Evolutionary conservation across 2,888 invertebrate species (phyloP), one percentile per base, ranked within the genome.

Genomic region (Cephonodes hylas): DNA sequence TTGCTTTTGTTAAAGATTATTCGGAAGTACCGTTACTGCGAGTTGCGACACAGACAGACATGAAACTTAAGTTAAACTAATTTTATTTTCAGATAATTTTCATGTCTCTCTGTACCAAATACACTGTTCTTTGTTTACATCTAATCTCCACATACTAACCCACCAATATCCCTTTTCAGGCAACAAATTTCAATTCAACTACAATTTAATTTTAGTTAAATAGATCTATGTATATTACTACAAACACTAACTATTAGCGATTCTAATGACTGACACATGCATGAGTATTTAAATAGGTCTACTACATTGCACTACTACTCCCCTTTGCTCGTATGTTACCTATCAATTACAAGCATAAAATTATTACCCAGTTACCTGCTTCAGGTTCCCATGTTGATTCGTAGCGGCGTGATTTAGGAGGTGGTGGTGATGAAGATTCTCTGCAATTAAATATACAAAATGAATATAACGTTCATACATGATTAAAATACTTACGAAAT

Each of bases 321-420:
- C 3, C n/a, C 1, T 15, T 5, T 20, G 22, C 10, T n/a, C 13
- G 13, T 25, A n/a, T 53, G n/a, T 13, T 38, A 42, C 44, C 22
- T 46, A 38, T 58, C 72, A 77, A 70, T 75, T 82, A 84, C 84
- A 88, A 89, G 90, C 89, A 64, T 15, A 71, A 80, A 77, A 83
- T 88, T 89, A 79, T 91, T 91, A 91, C 91, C 91, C 88, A 92
- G 89, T 92, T 92, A 92, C 92, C 92, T 92, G 89, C 89, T 72
- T 89, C 86, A 62, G 81, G 84, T 63, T 91, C 91, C 83, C 86
- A 87, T 56, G 83, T 70, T 23, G 79, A 71, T 65, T 90, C 92
- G 75, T 86, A 86, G 59, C 93, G 88, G 0, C 93, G 88, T 20
- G 92, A 84, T 77, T 93, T 93, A 2, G 89, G 83, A 46, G 93